Conservation (phyloP, 37 sponge, comb jelly and placozoan species). For the Aplysina aerophoba region DNA sequence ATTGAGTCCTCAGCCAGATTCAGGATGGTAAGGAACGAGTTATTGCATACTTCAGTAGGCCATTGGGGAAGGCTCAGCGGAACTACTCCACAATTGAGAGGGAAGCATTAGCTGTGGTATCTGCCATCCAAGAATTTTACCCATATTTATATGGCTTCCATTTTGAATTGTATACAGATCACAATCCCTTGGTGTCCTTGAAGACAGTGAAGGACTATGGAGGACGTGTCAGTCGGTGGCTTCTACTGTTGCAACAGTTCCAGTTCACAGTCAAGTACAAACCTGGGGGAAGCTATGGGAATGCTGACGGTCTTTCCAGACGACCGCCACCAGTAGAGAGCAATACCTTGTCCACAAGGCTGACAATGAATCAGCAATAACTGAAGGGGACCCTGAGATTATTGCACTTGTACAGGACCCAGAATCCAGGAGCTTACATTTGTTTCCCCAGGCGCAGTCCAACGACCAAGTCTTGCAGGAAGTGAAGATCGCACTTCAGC, state of each 20-base stretch:
- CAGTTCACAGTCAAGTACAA: slow-evolving; percentile 30
- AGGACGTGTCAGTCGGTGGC: slow-evolving; percentile 59
- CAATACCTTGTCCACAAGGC: too few species aligned
- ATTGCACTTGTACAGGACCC: too few species aligned
- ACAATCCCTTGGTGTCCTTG: slow-evolving; percentile 55
- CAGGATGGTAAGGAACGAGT: slow-evolving; percentile 41
- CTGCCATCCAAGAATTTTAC: slow-evolving; percentile 60
- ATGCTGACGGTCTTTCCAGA: slow-evolving; percentile 50
- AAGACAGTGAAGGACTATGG: slow-evolving; percentile 50
- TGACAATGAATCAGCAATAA: too few species aligned
- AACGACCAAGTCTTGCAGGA: not conserved
- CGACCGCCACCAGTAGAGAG: not conserved
- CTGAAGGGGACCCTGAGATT: too few species aligned
- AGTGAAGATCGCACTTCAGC: not conserved
- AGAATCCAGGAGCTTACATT: too few species aligned
- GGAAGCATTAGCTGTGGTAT: slow-evolving; percentile 62
- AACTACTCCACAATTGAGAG: slow-evolving; percentile 58
- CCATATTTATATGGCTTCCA: slow-evolving; percentile 60
- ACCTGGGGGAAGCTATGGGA: slow-evolving; percentile 43
- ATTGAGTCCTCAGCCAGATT: slow-evolving; percentile 45
- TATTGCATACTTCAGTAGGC: slow-evolving; percentile 59
- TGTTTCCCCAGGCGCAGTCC: too few species aligned
- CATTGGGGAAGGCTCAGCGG: slow-evolving; percentile 44
- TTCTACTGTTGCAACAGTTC: slow-evolving; percentile 48
- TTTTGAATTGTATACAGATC: slow-evolving; percentile 60